Percentiles rank a stretch among this genome's conserved stretches.
phyloP scores from a whole-genome alignment of 2,113 vertebrate species.

The Syngnathoides biaculeatus region DNA sequence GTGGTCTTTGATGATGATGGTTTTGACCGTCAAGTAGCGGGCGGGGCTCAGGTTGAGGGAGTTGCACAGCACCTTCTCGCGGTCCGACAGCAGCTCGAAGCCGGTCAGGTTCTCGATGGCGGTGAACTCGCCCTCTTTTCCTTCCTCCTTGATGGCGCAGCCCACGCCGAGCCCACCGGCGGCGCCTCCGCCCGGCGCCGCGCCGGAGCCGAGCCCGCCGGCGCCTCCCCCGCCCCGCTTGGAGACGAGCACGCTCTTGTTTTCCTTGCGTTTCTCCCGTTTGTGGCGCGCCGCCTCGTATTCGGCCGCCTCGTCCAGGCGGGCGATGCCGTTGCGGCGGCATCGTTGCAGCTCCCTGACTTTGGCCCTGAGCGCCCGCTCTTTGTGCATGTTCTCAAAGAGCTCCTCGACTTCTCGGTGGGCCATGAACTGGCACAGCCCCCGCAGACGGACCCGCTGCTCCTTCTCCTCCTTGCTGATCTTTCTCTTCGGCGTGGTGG shows the following conservation, averaged over 20 bases:
- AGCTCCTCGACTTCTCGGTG: slow-evolving; percentile 92
- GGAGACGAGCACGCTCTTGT: slow-evolving; percentile 78
- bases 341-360: slow-evolving; percentile 94
- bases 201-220: slow-evolving; percentile 44
- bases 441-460: slow-evolving; percentile 82
- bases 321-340: slow-evolving; percentile 89
- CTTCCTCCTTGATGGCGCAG: slow-evolving; percentile 80
- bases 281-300: slow-evolving; percentile 94
- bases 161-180: slow-evolving; percentile 52
- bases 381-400: slow-evolving; percentile 95
- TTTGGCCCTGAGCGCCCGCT: slow-evolving; percentile 86
- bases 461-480: slow-evolving; percentile 94
- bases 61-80: slow-evolving; percentile 93
- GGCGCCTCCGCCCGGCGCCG: slow-evolving; percentile 40
- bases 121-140: slow-evolving; percentile 86
- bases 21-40: slow-evolving; percentile 94
- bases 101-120: slow-evolving; percentile 91
- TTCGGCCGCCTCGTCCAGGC: slow-evolving; percentile 89
- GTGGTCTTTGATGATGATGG: slow-evolving; percentile 96
- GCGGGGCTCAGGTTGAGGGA: slow-evolving; percentile 88
- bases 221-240: slow-evolving; percentile 71
- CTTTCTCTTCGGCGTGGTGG: slow-evolving; percentile 78
- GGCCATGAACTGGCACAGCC: slow-evolving; percentile 95
- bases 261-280: slow-evolving; percentile 92
- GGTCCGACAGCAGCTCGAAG: slow-evolving; percentile 91